Evolutionary conservation across 2,113 vertebrate genomes (phyloP), one percentile per base, ranked within the genome.

Genomic region (Aegotheles bennettii): DNA sequence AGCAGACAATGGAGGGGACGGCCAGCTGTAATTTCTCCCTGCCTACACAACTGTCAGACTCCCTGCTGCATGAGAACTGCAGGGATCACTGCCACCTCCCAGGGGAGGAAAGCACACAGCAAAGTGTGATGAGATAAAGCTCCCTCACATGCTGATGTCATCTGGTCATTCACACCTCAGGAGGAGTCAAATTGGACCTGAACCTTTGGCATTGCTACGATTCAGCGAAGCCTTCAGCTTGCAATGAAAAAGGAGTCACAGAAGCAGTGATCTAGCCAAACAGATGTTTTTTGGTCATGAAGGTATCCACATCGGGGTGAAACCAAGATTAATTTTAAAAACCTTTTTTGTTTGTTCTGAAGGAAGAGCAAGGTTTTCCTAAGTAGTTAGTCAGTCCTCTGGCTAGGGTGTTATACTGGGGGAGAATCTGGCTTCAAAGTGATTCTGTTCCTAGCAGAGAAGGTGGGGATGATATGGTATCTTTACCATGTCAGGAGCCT

Each of bases 261-360:
- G 54, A 40, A 76, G 9, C 25, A 19, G 43, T 33, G 38, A 65
- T 78, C 11, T 69, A 57, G 7, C n/a, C 38, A 42, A 45, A 36
- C 1, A 64, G 29, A 10, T 69, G n/a, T 11, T 42, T 29, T 87
- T 64, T 1, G 0, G 8, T 59, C 4, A 6, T 23, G 25, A 71
- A 51, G 24, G 12, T 40, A 79, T 10, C 16, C 10, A 17, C 19
- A 42, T 33, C 0, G 1, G 11, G 0, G 1, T 82, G 43, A 87
- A 82, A 75, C 9, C 0, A 7, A 51, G 14, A 48, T 47, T 24
- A 36, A 24, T 68, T 82, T 82, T 0, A 75, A 78, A 48, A 94
- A 5, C 0, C 5, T 3, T 18, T 91, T 64, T 63, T 82, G 1
- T 38, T 47, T 25, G 5, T 48, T 77, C 67, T 70, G 26, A 73